A percentile compares a stretch with the other conserved stretches of the same genome.
phyloP scores from a whole-genome alignment of 2,888 invertebrate species.

The Acleris sparsana region DNA sequence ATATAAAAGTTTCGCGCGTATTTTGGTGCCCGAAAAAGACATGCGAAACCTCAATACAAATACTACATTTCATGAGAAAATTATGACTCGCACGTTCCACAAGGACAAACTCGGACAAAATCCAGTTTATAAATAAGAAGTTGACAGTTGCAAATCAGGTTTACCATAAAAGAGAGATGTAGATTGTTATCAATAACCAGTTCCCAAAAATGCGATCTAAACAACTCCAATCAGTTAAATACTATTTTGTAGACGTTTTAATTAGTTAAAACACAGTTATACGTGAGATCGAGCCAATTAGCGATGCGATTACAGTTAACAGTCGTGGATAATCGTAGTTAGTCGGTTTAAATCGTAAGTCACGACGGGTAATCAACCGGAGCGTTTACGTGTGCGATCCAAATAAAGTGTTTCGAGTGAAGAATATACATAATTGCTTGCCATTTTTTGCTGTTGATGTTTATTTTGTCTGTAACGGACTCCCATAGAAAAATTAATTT shows the following conservation, averaged over 20 bases:
- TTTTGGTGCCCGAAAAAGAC: too few species aligned
- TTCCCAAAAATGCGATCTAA: background rate
- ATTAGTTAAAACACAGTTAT: constrained; percentile 7
- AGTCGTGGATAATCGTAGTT: constrained; percentile 5
- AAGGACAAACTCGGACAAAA: too few species aligned
- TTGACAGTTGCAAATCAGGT: background rate
- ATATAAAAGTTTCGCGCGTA: too few species aligned
- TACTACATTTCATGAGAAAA: too few species aligned
- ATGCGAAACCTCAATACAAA: too few species aligned
- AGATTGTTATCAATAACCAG: background rate
- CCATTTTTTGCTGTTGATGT: background rate
- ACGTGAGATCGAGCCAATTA: constrained; percentile 17
- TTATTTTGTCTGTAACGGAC: too few species aligned
- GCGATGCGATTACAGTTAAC: constrained; percentile 9
- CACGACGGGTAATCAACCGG: constrained; percentile 1
- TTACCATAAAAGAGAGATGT: background rate
- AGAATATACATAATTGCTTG: background rate
- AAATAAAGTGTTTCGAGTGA: background rate
- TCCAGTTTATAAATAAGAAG: too few species aligned
- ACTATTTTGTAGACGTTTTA: background rate
- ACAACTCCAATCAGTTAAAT: constrained; percentile 5
- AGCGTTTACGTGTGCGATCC: background rate
- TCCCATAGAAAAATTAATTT: too few species aligned
- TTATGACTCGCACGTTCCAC: too few species aligned
- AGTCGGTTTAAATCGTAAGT: background rate